phyloP scores from a whole-genome alignment of 2,113 vertebrate species.

The Nycticryphes semicollaris region DNA sequence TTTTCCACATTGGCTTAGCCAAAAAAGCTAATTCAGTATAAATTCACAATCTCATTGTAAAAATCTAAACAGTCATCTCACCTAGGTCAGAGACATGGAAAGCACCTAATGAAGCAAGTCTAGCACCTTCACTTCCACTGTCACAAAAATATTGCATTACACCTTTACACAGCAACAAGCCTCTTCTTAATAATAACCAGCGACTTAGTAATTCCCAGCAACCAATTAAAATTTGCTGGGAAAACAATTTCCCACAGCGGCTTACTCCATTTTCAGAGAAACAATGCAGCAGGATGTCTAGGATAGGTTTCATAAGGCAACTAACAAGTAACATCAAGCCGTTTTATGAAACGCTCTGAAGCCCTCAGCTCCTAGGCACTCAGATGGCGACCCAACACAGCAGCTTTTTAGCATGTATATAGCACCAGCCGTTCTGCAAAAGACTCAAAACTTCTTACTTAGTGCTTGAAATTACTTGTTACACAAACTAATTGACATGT shows the following conservation, averaged over 20 bases:
- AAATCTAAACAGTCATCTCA: not conserved
- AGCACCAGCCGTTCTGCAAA: not conserved
- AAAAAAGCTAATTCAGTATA: not conserved
- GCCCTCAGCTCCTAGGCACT: not conserved
- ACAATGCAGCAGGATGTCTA: slow-evolving; percentile 40
- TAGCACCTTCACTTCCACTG: not conserved
- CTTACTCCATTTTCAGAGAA: slow-evolving; percentile 19
- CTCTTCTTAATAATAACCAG: not conserved
- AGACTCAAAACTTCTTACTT: not conserved
- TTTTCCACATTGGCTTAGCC: not conserved
- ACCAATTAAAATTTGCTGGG: slow-evolving; percentile 26
- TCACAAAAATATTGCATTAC: not conserved
- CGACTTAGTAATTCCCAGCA: slow-evolving; percentile 33
- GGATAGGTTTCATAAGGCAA: slow-evolving; percentile 39
- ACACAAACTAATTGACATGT: not conserved
- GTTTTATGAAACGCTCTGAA: slow-evolving; percentile 5
- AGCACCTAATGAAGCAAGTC: not conserved
- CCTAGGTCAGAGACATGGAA: not conserved
- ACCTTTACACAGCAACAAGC: not conserved
- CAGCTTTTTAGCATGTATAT: not conserved
- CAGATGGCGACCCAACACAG: not conserved
- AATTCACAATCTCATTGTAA: not conserved
- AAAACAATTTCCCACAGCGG: not conserved
- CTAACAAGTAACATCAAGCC: slow-evolving; percentile 25
- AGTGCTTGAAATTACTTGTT: not conserved